Base-by-base conservation (phyloP, 2,113 vertebrate genomes). In the Hassar affinis region DNA sequence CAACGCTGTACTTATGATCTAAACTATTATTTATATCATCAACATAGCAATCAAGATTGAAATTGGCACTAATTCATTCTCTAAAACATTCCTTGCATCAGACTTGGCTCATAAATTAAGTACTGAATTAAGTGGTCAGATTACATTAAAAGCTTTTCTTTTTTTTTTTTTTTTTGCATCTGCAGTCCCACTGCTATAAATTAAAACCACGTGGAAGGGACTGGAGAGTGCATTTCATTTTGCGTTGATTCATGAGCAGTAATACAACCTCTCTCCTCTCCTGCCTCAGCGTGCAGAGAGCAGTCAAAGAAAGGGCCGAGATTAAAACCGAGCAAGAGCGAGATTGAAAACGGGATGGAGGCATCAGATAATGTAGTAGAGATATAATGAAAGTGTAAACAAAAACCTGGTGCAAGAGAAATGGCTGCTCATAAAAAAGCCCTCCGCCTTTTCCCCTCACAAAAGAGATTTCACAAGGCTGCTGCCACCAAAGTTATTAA, bases 101-200 rank as follows among this genome's bases (percentile, higher is more conserved):
- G 92, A 95, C 49, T 68, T 94, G 93, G 88, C 91, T 95, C 94
- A 90, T 96, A 95, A 96, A 97, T 96, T 94, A 92, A 92, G 89
- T 92, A 91, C 93, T 92, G 92, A 96, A 97, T 96, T 92, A 96
- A 95, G 94, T 95, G 92, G 96, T 96, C 95, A 94, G 93, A 94
- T 97, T 95, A 94, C 95, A 95, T 95, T 96, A 96, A 97, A 97
- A 95, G 95, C 93, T 94, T 95, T 95, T 96, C 95, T 92, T 93
- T 91, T 93, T 92, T 64, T 64, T 69, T 95, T 95, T 95, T 92
- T 93, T 91, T 93, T 92, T 90, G 90, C 95, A 94, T 96, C 94
- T 93, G 84, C 91, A 94, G 95, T 93, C 94, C 95, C 95, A 42
- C 91, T 92, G 92, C 93, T 94, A 96, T 96, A 95, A 97, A 97